phyloP scores from a whole-genome alignment of 2,797 vertebrate species.

The Pipistrellus nathusii region DNA sequence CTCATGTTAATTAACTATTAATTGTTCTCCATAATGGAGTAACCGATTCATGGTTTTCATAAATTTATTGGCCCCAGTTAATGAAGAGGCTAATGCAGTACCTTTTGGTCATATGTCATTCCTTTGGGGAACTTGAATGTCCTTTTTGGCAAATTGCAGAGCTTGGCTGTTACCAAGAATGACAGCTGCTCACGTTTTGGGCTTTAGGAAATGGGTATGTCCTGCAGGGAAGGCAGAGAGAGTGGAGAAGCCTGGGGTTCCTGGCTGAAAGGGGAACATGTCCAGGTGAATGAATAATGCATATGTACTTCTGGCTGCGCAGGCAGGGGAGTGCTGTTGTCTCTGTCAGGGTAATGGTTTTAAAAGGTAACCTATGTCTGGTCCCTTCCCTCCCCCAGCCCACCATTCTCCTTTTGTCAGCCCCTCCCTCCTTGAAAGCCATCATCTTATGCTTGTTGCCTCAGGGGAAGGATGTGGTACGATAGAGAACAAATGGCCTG shows the following conservation, averaged over 20 bases:
- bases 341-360: not conserved
- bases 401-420: not conserved
- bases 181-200: not conserved
- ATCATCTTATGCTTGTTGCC: not conserved
- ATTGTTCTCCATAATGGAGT: constrained; percentile 82
- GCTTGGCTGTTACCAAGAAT: not conserved
- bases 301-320: not conserved
- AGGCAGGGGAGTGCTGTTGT: fast-evolving
- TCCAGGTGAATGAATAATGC: constrained; percentile 23
- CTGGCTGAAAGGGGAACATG: not conserved
- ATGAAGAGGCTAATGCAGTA: constrained; percentile 82
- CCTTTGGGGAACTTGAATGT: not conserved
- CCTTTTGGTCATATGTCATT: constrained; percentile 14
- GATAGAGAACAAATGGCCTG: not conserved
- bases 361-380: not conserved
- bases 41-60: constrained; percentile 85
- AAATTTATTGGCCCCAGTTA: constrained; percentile 85
- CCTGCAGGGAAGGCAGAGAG: not conserved
- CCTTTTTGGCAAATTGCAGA: not conserved
- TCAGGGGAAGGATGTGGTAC: not conserved
- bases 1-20: constrained; percentile 85
- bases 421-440: not conserved
- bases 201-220: not conserved
- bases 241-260: not conserved
- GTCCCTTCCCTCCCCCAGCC: not conserved